phyloP scores from a whole-genome alignment of 2,113 vertebrate genomes.

The Papio anubis region DNA sequence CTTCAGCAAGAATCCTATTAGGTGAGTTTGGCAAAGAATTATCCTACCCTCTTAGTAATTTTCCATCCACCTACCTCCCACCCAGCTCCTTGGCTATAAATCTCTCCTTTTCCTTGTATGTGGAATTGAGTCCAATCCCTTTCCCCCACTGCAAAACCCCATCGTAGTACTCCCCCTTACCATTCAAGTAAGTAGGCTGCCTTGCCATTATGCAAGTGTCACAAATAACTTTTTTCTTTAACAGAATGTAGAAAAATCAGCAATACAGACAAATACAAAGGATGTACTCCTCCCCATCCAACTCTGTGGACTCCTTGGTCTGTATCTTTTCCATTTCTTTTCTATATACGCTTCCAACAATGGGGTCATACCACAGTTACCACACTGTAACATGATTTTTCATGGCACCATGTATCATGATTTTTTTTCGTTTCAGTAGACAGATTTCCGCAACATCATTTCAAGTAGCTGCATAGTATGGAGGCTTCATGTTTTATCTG shows the following conservation, averaged over 20 bases:
- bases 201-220: not conserved
- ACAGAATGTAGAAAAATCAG: not conserved
- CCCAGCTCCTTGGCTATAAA: not conserved
- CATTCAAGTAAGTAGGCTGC: not conserved
- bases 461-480: not conserved
- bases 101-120: not conserved
- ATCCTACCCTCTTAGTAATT: not conserved
- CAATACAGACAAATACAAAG: not conserved
- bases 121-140: not conserved
- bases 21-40: not conserved
- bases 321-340: not conserved
- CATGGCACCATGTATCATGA: no score
- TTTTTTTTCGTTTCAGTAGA: not conserved
- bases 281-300: not conserved
- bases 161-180: not conserved
- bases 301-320: not conserved
- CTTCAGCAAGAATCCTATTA: not conserved
- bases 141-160: not conserved
- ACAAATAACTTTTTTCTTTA: not conserved
- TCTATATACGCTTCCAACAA: not conserved
- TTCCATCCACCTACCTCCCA: not conserved
- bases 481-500: not conserved
- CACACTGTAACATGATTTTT: not conserved
- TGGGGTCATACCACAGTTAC: not conserved
- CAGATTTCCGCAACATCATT: not conserved